Evolutionary conservation across 2,888 invertebrate genomes (phyloP).

Genomic region (Drosophila prolongata): DNA sequence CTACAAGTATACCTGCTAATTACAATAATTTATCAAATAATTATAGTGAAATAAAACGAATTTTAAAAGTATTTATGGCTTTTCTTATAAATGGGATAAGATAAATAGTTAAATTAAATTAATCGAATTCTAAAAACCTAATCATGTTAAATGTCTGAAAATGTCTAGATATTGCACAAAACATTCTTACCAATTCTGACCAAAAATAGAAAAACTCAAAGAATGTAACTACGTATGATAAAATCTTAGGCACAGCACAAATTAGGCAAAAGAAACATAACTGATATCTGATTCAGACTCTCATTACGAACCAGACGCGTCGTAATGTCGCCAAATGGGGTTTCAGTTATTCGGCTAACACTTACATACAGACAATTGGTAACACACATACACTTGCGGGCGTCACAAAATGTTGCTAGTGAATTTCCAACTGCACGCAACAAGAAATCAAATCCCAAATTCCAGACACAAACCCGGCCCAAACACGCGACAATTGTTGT

Average conservation of each 20-base stretch:
- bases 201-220: not conserved
- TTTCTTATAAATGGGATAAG: too few species aligned
- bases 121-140: too few species aligned
- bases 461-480: slow-evolving; percentile 46
- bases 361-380: slow-evolving; percentile 7
- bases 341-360: slow-evolving; percentile 20
- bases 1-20: not conserved
- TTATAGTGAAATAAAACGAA: slow-evolving; percentile 18
- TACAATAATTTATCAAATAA: slow-evolving; percentile 30
- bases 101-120: too few species aligned
- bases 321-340: slow-evolving; percentile 42
- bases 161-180: not conserved
- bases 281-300: slow-evolving; percentile 39
- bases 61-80: not conserved
- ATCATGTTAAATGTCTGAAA: not conserved
- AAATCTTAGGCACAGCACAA: slow-evolving; percentile 11
- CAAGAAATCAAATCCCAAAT: slow-evolving; percentile 51
- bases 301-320: slow-evolving; percentile 35
- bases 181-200: not conserved
- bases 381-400: slow-evolving; percentile 11
- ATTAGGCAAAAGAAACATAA: slow-evolving; percentile 14
- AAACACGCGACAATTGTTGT: slow-evolving; percentile 52
- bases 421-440: slow-evolving; percentile 39
- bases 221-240: slow-evolving; percentile 11
- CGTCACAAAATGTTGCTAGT: slow-evolving; percentile 29